Evolutionary conservation across 2,797 vertebrate species (phyloP), one percentile per base, ranked within the genome.

Genomic region (Phylloscopus collybita): DNA sequence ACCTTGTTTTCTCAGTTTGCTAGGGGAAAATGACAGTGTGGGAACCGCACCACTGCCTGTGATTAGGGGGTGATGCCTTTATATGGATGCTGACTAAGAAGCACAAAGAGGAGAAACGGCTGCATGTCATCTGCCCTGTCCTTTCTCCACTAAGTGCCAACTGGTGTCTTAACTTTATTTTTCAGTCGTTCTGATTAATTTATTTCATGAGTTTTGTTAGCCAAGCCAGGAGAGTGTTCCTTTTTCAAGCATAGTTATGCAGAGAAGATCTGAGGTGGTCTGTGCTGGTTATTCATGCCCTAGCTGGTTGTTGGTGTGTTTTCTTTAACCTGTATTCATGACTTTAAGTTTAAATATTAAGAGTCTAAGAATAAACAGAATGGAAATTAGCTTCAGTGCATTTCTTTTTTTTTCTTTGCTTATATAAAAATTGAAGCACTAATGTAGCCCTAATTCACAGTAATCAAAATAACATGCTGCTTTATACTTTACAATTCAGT

Each of bases 401-500:
- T 86, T 78, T 56, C 16, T 26, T 86, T 95, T 90, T 86, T 95
- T 88, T 64, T 71, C 61, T 47, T 90, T 69, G 44, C 44, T 81
- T 66, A 50, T 75, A 45, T 57, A n/a, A 32, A 59, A 88, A 49
- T 40, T 36, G 32, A 78, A 80, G 44, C 50, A 34, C 62, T 47
- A 32, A 32, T 81, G 51, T 69, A 73, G 29, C 18, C 36, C n/a
- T 61, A 82, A 76, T 66, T 66, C 34, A 50, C 32, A 82, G 29
- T n/a, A 71, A 15, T 86, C 62, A 85, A 75, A 84, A 54, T 40
- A 71, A 36, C 11, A 14, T 72, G 36, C 34, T 25, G 51, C 53
- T 73, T 82, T n/a, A 30, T 84, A 49, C 30, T 71, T 80, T 34
- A 36, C 27, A 36, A 5, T 66, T 87, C 51, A 40, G 32, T 57